Base-by-base conservation (phyloP, 2,797 vertebrate species). In the Clamator glandarius region DNA sequence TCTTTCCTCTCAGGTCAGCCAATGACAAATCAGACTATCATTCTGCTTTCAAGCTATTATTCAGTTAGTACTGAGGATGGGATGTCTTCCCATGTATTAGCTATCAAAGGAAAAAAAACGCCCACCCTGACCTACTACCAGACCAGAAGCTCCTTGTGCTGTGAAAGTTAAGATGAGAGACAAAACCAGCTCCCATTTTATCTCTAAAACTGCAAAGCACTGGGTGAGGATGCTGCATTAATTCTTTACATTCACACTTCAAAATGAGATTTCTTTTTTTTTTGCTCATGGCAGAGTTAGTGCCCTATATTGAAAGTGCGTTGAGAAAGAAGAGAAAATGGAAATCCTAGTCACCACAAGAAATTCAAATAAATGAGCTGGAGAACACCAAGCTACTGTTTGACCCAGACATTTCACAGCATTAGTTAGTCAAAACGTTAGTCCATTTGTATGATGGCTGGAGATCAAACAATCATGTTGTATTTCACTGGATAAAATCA, bases 21-120 rank as follows among this genome's bases (percentile, higher is more conserved):
- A 88, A 94, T 52, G 84, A 95, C 90, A 92, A 95, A 96, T 94
- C 57, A 86, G 89, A 79, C 69, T 29, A 67, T 61, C 82, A 89
- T 82, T 61, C 89, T 74, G 89, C 89, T 94, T 91, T 74, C 92
- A 81, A 95, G 86, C 82, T 35, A 87, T 92, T 95, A 81, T 79
- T 89, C 82, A 55, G 63, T 79, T 80, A 90, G 81, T 41, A 52
- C 77, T 7, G 84, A 75, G 78, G 61, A 83, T 0, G 10, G 46
- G 78, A 83, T 54, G 68, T 68, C 88, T 95, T 83, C 68, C 83
- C 0, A 0, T 8, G 28, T 42, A 70, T 52, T 42, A 84, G 69
- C 72, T 87, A 82, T 61, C 84, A 89, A 90, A 94, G 80, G 74
- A 54, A 87, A 77, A 70, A 70, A 88, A 70, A 62, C 12, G 2